Evolutionary conservation across 2,888 invertebrate genomes (phyloP), one percentile per base, ranked within the genome.

Genomic region (Chelonus formosanus): DNA sequence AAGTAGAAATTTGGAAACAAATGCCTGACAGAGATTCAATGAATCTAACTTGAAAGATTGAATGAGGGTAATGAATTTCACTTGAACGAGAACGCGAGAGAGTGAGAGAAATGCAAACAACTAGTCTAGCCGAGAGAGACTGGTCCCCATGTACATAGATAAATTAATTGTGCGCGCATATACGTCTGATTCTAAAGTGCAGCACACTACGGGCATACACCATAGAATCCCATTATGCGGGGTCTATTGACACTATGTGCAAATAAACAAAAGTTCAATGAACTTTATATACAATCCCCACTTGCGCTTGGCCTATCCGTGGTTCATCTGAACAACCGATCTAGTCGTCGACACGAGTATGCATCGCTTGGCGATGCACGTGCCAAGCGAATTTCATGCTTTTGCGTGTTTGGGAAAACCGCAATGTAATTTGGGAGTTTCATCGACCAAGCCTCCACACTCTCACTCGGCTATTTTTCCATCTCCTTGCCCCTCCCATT

Each of bases 341-440:
- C 43, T 57, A 57, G 40, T 61, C 50, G 43, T 53, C 36, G 31
- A 52, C 36, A 52, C 31, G 52, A 47, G 48, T 50, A 40, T 44
- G 36, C 52, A 52, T 32, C 52, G 34, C 31, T 32, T 52, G 52
- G 52, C 32, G 52, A 61, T 61, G 52, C 60, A 61, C 60, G 60
- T 61, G 60, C 43, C 60, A 52, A 61, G 40, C 62, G 64, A 70
- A 71, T 71, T 70, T 71, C 68, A 67, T 68, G 71, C 68, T 70
- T 64, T 71, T 67, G 50, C 71, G 67, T 70, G 67, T 71, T 71
- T 71, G 70, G 70, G 68, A 70, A 71, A 71, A 70, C 71, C 71
- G 63, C 72, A 72, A 71, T 70, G 72, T 72, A 70, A 72, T 72
- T 72, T 72, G 68, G 67, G 64, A 71, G 70, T 71, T 72, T 72